Percentiles rank a stretch among this genome's conserved stretches.
phyloP scores from a whole-genome alignment of 1,140 invertebrate species.

The Akabosia matsudoensis region DNA sequence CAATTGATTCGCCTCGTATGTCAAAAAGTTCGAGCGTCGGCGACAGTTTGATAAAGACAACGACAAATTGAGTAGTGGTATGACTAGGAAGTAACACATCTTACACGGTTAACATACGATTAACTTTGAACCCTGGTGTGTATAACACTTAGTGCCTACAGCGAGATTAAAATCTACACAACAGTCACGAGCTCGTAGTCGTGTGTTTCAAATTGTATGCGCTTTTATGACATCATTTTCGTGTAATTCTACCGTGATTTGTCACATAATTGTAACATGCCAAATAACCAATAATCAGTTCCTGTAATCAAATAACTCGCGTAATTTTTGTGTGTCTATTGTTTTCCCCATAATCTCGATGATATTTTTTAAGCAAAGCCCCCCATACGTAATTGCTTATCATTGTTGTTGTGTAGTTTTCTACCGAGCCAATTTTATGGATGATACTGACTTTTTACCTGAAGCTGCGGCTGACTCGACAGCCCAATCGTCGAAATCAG shows the following conservation, averaged over 20 bases:
- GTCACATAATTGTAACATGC: neutral
- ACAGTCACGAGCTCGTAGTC: no score
- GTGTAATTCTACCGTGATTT: neutral
- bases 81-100: neutral
- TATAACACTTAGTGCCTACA: neutral
- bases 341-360: no score
- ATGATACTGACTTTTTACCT: slow-evolving; percentile 36
- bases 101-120: neutral
- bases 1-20: no score
- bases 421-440: slow-evolving; percentile 47
- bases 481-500: slow-evolving; percentile 23
- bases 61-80: neutral
- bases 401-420: slow-evolving; percentile 36
- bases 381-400: slow-evolving; percentile 42
- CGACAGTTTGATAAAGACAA: no score
- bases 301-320: slow-evolving; percentile 52
- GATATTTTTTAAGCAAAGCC: no score
- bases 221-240: no score
- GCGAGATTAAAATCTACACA: neutral
- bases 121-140: neutral
- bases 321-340: no score
- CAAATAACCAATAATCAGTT: no score
- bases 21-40: no score
- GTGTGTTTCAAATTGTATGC: no score
- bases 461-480: slow-evolving; percentile 37